Conservation (phyloP, 2,113 vertebrate genomes). For the Delphinus delphis region DNA sequence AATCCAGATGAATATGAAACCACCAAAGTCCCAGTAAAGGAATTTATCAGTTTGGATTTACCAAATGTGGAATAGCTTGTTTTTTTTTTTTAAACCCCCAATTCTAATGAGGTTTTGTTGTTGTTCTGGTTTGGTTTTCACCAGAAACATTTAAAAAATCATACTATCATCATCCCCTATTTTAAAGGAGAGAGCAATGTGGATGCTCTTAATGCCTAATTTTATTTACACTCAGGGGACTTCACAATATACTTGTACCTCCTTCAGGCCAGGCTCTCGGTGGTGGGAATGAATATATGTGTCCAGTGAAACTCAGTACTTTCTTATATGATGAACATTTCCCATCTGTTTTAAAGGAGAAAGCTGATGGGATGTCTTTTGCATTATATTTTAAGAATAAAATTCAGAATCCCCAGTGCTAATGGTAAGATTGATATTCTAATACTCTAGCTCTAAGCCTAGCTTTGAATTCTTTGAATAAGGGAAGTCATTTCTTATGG, state of each 20-base stretch:
- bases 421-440: constrained; percentile 1
- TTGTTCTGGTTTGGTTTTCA: constrained; percentile 3
- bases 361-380: neutral
- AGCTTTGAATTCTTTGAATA: constrained; percentile 34
- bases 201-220: neutral
- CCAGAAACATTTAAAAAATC: constrained; percentile 33
- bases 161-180: neutral
- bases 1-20: constrained; percentile 9
- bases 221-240: neutral
- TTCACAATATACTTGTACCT: neutral
- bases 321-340: neutral
- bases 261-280: neutral
- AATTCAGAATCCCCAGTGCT: constrained; percentile 41
- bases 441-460: neutral
- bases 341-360: neutral
- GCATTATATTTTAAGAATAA: constrained; percentile 48
- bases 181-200: neutral
- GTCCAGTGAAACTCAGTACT: neutral
- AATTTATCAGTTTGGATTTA: neutral
- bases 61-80: neutral
- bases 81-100: neutral
- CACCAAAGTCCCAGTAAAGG: neutral
- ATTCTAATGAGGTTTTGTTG: neutral
- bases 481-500: neutral
- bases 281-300: neutral